These are phyloP conservation scores for Bombycilla garrulus DNA, from an alignment of 2,113 vertebrate genomes.

Conservation along the genomic window DNA sequence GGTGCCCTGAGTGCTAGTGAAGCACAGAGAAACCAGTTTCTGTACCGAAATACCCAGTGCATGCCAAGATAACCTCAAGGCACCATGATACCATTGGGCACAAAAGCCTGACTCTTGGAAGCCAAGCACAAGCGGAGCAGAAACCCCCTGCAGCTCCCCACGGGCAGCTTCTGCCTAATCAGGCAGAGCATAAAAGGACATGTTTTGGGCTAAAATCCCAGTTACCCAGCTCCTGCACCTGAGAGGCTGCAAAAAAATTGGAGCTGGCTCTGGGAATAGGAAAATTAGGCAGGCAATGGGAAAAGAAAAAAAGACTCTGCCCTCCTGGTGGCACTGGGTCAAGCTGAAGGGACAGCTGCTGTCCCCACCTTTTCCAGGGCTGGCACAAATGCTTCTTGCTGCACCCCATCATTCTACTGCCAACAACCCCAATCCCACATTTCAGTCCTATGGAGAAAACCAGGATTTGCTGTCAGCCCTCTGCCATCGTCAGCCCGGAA, in stretches of 20 bases:
- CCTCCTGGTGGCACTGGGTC: background rate
- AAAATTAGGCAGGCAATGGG: background rate
- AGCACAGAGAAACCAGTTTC: background rate
- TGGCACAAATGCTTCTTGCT: background rate
- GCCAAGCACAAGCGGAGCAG: background rate
- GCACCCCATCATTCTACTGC: background rate
- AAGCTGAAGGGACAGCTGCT: background rate
- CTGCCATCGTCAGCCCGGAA: background rate
- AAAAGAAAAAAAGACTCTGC: background rate
- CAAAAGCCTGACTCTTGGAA: background rate
- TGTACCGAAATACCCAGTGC: background rate
- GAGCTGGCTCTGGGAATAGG: background rate
- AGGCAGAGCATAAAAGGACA: background rate
- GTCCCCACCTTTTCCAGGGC: background rate
- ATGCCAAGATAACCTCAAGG: background rate
- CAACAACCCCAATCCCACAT: background rate
- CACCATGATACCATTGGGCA: background rate
- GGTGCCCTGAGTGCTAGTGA: background rate
- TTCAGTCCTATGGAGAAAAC: background rate
- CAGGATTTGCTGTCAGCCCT: background rate
- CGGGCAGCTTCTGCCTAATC: too few relatives aligned
- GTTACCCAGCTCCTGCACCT: background rate
- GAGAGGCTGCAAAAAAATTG: background rate
- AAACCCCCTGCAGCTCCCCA: rapidly evolving
- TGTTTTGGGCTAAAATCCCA: background rate